Evolutionary conservation across 2,113 vertebrate species (phyloP), one percentile per base, ranked within the genome.

Genomic region (Paramormyrops kingsleyae): DNA sequence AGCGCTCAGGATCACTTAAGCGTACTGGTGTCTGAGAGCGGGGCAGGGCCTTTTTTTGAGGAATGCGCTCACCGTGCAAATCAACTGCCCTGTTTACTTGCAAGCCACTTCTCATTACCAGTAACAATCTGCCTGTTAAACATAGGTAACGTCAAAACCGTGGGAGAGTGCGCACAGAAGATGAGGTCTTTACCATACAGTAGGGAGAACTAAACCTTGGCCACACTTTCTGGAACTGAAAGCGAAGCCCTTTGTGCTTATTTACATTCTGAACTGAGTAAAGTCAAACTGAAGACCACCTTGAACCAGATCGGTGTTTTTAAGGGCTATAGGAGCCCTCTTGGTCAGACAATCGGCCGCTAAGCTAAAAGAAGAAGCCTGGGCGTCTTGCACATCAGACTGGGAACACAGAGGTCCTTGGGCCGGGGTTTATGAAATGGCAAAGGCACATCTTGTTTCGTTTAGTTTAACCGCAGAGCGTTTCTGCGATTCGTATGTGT

Each of bases 1-100:
- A 94, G 52, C 94, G 90, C 95, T 97, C 96, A 96, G 94, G 96
- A 95, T 83, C 95, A 96, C 91, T 97, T 96, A 96, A 92, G 89
- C 24, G 88, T 91, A 90, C 88, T 90, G 92, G 91, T 88, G 92
- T 92, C 93, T 94, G 94, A 94, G 92, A 90, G 86, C 90, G 89
- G 90, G 92, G 91, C 74, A 91, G 90, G 87, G 90, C 85, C 89
- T 27, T 66, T 70, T 70, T 31, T 5, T 15, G n/a, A 95, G 90
- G 52, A 93, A 94, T 95, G 92, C 92, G 89, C 91, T 92, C 90
- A 39, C 70, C 93, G 94, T 8, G 70, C 91, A 96, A 96, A 94
- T 93, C 93, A 94, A 92, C 89, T 88, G 31, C 53, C 5, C 66
- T 97, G 96, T 97, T 97, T 97, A 97, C 95, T 96, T 96, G 93